Evolutionary conservation across 2,797 vertebrate genomes (phyloP).

Genomic region (Chrosomus eos): DNA sequence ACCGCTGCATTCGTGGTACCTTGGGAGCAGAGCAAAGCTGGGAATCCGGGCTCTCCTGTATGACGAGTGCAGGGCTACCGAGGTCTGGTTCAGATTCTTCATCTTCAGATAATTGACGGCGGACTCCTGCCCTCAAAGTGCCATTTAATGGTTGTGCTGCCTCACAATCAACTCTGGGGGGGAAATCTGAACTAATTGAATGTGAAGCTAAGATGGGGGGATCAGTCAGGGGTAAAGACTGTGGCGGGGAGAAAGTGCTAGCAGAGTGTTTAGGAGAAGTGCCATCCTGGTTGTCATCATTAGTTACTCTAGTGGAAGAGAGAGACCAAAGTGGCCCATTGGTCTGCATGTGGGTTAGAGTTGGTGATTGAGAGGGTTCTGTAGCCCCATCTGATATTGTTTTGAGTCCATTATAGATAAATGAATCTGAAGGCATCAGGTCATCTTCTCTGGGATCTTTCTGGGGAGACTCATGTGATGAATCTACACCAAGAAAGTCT

Average conservation of each 20-base stretch:
- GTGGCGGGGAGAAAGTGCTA: constrained; percentile 54
- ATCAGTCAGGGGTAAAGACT: constrained; percentile 48
- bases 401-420: constrained; percentile 85
- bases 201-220: constrained; percentile 47
- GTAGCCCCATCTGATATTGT: constrained; percentile 59
- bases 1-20: constrained; percentile 67
- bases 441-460: constrained; percentile 57
- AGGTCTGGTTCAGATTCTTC: constrained; percentile 73
- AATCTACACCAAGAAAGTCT: constrained; percentile 59
- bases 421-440: constrained; percentile 53
- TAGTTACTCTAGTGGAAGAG: constrained; percentile 56
- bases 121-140: constrained; percentile 46
- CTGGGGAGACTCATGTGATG: constrained; percentile 54
- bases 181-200: constrained; percentile 50
- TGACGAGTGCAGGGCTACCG: constrained; percentile 74
- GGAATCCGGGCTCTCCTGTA: constrained; percentile 77
- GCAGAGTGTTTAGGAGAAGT: constrained; percentile 36
- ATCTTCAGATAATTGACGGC: constrained; percentile 68
- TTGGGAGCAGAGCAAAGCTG: constrained; percentile 69
- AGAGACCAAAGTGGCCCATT: constrained; percentile 65
- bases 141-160: constrained; percentile 63
- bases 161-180: constrained; percentile 61
- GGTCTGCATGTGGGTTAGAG: constrained; percentile 56
- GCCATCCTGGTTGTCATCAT: constrained; percentile 38
- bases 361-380: neutral